Base-by-base conservation (phyloP, 1,140 invertebrate genomes). In the Drosophila arizonae region DNA sequence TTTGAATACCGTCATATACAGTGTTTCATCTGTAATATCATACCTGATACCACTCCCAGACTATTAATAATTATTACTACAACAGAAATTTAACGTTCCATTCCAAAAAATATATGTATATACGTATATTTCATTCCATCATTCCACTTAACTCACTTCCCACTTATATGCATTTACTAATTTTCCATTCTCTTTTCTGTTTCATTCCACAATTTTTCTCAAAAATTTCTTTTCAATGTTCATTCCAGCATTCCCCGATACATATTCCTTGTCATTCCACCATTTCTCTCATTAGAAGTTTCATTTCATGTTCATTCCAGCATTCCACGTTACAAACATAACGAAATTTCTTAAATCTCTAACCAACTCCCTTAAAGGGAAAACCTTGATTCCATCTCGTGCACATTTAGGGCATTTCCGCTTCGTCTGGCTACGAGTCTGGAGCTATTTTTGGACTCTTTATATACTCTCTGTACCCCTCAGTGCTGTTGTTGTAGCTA, bases 371-470 rank as follows among this genome's bases (percentile, higher is more conserved):
- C 0, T 4, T 4, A 21, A 36, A 36, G 10, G 24, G 1, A 17
- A 36, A 30, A 51, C 57, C 24, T 6, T 17, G 33, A 15, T 15
- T 48, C 9, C 21, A 26, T 24, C 26, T 33, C 13, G 10, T 33
- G 50, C 8, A 13, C 17, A 54, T 6, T 68, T 45, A 69, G 66
- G 61, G 66, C 66, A 69, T 62, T 69, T 69, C 57, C 48, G 56
- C 50, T 69, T 69, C 66, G 66, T 3, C 17, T 30, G 30, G 43
- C 43, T 9, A 43, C 33, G 15, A 28, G 41, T 21, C 8, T 9
- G n/a, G 2, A 15, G 15, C 33, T 17, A 41, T 64, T 48, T 62
- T 50, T 45, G 55, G 15, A 43, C 52, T n/a, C 55, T 54, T 46
- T 62, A 26, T 62, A 5, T n/a, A 10, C 3, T 28, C 36, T 52